Evolutionary conservation across 2,888 invertebrate species (phyloP).

Genomic region (Dynastes tityus): DNA sequence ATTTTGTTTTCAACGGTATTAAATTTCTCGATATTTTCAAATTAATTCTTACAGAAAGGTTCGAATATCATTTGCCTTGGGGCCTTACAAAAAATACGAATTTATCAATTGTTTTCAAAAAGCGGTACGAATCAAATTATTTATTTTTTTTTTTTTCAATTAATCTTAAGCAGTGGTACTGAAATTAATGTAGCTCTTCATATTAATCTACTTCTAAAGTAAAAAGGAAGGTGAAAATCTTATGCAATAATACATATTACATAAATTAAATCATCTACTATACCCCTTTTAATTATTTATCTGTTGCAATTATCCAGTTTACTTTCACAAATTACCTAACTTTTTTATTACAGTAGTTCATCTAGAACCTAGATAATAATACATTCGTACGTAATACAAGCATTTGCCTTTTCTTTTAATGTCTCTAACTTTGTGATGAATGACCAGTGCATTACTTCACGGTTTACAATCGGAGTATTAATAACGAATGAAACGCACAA

Average conservation of each 20-base stretch:
- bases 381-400: background rate
- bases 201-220: too few species aligned
- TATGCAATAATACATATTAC: background rate
- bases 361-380: constrained; percentile 5
- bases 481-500: background rate
- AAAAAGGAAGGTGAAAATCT: too few species aligned
- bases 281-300: background rate
- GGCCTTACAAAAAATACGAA: too few species aligned
- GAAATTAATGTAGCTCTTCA: too few species aligned
- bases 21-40: too few species aligned
- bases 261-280: constrained; percentile 3
- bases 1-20: too few species aligned
- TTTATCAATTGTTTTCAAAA: too few species aligned
- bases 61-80: too few species aligned
- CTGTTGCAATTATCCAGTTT: constrained; percentile 10
- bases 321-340: constrained; percentile 38
- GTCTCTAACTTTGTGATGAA: background rate
- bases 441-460: background rate
- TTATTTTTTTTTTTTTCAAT: too few species aligned
- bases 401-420: background rate
- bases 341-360: constrained; percentile 9
- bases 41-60: too few species aligned
- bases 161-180: too few species aligned
- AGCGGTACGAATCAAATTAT: too few species aligned
- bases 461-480: background rate